phyloP scores from a whole-genome alignment of 1,140 invertebrate genomes.

The Drosophila melanica region DNA sequence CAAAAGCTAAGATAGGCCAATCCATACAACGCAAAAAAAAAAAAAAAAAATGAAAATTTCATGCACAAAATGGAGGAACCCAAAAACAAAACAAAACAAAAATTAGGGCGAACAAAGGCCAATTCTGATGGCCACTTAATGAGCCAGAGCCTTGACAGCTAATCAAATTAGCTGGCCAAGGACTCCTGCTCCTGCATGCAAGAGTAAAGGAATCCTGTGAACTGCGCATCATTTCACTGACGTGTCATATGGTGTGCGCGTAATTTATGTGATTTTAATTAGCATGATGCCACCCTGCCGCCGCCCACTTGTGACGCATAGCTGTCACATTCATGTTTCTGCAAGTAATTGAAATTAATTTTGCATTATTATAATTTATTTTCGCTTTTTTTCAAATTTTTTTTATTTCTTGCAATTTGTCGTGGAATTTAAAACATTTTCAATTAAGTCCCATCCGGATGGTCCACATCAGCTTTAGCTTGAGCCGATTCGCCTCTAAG shows the following conservation, averaged over 20 bases:
- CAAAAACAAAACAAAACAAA: conserved; percentile 15
- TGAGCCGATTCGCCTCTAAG: conserved; percentile 61
- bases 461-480: conserved; percentile 63
- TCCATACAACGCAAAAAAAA: conserved; percentile 21
- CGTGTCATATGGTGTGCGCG: conserved; percentile 68
- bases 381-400: conserved; percentile 17
- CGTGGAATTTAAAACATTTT: conserved; percentile 81
- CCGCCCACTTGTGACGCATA: conserved; percentile 66
- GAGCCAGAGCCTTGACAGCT: conserved; percentile 56
- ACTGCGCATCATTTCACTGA: conserved; percentile 53
- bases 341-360: conserved; percentile 80
- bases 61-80: conserved; percentile 12
- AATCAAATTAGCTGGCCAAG: conserved; percentile 73
- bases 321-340: conserved; percentile 76
- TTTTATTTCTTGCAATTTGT: conserved; percentile 51
- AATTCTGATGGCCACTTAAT: conserved; percentile 63
- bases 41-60: conserved; percentile 17
- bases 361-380: conserved; percentile 60
- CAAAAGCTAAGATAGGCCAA: conserved; percentile 44
- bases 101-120: conserved; percentile 45
- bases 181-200: conserved; percentile 73
- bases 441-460: conserved; percentile 60
- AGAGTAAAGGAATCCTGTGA: conserved; percentile 43
- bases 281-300: conserved; percentile 42
- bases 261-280: conserved; percentile 82